Base-by-base conservation (phyloP, 1,140 invertebrate species). In the Panagrolaimus sp. region DNA sequence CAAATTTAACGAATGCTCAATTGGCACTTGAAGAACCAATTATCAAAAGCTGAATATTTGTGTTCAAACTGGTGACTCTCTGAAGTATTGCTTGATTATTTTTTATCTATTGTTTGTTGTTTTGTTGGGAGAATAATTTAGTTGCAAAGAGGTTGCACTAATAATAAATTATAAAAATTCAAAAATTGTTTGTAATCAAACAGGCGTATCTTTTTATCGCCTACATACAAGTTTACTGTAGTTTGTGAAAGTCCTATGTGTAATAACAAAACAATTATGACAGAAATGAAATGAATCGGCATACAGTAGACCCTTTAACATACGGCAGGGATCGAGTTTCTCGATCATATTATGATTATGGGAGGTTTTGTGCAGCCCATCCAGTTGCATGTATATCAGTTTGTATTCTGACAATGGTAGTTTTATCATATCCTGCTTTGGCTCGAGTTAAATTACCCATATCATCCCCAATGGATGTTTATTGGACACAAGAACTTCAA, bases 1-100 rank as follows among this genome's bases (percentile, higher is more conserved):
- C 79, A 14, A 74, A 73, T 47, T 53, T 81, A 71, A 70, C 78
- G 16, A 83, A 81, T 51, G 82, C 79, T 14, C 80, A 81, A 51
- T 73, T 81, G 47, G 62, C 74, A 8, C 47, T 81, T 14, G 78
- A 81, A 69, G 79, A 81, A 46, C 76, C 72, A 65, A 67, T 81
- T 51, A 66, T 78, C n/a, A 66, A 45, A 20, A 74, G 63, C 8
- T 64, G 45, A 71, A 16, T 48, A n/a, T 14, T n/a, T n/a, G n/a
- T 42, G 11, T 63, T n/a, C n/a, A n/a, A 27, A 27, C 20, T 38
- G 31, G 9, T 70, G 38, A 16, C 8, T 23, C 5, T 2, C 8
- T 62, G 23, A 31, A 27, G 23, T n/a, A n/a, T n/a, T n/a, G n/a
- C n/a, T n/a, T n/a, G 38, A 66, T 66, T 66, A 31, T 66, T 66